Base-by-base conservation (phyloP, 2,113 vertebrate genomes). In the Misgurnus mizolepis region DNA sequence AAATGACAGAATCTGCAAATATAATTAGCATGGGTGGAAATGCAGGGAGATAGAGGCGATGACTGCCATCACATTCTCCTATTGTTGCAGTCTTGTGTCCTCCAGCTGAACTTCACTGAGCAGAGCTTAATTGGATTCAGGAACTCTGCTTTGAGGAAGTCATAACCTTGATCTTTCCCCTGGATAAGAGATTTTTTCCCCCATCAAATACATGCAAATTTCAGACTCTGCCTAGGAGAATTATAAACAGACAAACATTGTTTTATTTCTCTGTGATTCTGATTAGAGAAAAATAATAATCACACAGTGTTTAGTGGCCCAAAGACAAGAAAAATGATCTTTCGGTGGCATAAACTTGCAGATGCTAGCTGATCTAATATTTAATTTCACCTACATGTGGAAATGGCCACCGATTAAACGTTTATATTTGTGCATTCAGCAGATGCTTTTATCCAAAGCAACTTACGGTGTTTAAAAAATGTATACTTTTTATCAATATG, bases 111-210 rank as follows among this genome's bases (percentile, higher is more conserved):
- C 92, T 93, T 93, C 91, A 91, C 85, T 86, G 75, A 81, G 84
- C 84, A 69, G 87, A 89, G 85, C 91, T 92, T 93, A 93, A 93
- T 93, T 93, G 91, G 88, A 91, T 93, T 92, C 87, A 89, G 86
- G 84, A 90, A 91, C 88, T 90, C 83, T 81, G 87, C 87, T 88
- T 88, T 90, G 87, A 92, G 89, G 87, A 89, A 92, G 90, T 90
- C 90, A 90, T 87, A 91, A 92, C 92, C 92, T 93, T 93, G 90
- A 92, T 93, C 91, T 90, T 91, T 90, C 84, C 86, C 84, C 74
- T 86, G 77, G 90, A 92, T 91, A 92, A 88, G 83, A 85, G 73
- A 67, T 73, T 86, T 76, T 84, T 77, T 84, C 78, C 83, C 0
- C 45, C 73, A 86, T 86, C 76, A 83, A 86, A 88, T 86, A 87